phyloP scores from a whole-genome alignment of 2,797 vertebrate genomes.

The Neostethus bicornis region DNA sequence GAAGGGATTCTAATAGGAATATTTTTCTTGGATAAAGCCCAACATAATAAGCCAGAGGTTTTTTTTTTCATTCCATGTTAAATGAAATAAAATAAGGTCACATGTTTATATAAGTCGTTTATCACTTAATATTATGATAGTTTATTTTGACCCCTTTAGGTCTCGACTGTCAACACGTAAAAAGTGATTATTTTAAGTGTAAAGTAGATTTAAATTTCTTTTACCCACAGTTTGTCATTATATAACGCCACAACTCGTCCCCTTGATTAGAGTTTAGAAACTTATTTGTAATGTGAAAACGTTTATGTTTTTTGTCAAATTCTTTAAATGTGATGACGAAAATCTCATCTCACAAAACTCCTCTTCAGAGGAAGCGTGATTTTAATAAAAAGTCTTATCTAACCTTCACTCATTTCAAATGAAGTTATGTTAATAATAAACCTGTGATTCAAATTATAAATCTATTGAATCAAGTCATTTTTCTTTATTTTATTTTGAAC shows the following conservation, averaged over 20 bases:
- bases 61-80: background rate
- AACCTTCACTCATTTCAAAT: background rate
- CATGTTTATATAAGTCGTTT: background rate
- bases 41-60: too few species aligned
- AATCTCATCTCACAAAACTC: background rate
- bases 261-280: background rate
- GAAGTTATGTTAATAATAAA: background rate
- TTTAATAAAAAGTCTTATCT: background rate
- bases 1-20: too few species aligned
- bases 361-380: background rate
- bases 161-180: background rate
- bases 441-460: constrained; percentile 4
- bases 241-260: background rate
- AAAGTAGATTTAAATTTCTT: background rate
- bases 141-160: background rate
- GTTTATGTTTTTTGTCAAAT: background rate
- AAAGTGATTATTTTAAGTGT: background rate
- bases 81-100: background rate
- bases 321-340: background rate
- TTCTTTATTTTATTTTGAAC: background rate
- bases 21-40: too few species aligned
- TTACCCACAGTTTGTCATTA: background rate
- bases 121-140: too few species aligned
- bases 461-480: constrained; percentile 1
- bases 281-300: background rate